Base-by-base conservation (phyloP, 2,797 vertebrate genomes). In the Enteromius thamalakanensis region DNA sequence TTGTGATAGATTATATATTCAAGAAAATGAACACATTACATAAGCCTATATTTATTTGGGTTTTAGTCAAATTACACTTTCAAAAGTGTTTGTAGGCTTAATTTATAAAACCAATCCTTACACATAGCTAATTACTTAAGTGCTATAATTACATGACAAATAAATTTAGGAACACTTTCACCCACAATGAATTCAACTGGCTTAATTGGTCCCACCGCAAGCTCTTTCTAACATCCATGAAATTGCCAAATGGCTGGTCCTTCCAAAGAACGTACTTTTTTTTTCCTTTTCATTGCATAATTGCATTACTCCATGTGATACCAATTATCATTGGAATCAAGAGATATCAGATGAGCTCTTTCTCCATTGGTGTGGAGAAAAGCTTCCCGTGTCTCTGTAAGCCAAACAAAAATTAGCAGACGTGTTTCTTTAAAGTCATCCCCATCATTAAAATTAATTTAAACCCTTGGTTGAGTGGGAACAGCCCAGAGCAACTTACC, bases 371-470 rank as follows among this genome's bases (percentile, higher is more conserved):
- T 37, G 58, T 40, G 19, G 53, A 62, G 53, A 47, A 70, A 42
- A 49, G 55, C 47, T 67, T 68, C 37, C 45, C 9, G n/a, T 83
- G 55, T 23, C 67, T 86, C 82, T 42, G 23, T 81, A 80, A 86
- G 85, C 89, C 89, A 91, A 88, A 89, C 88, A 89, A 91, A 93
- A 93, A 92, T 94, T 89, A 92, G 92, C 88, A 91, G 89, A 89
- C 87, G 84, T 86, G 87, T 89, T 80, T 83, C 90, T 92, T 94
- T 92, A 93, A 93, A 92, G 89, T 91, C 92, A 93, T 93, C 92
- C 90, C 88, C 91, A 92, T 92, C 92, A 93, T 94, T 94, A 93
- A 93, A 94, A 94, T 94, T 89, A 91, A 94, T 95, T 93, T 91
- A 92, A 93, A 90, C 91, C 91, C 91, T 90, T 79, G 69, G 91